phyloP scores from a whole-genome alignment of 2,113 vertebrate genomes.

The Variabilichromis moorii region DNA sequence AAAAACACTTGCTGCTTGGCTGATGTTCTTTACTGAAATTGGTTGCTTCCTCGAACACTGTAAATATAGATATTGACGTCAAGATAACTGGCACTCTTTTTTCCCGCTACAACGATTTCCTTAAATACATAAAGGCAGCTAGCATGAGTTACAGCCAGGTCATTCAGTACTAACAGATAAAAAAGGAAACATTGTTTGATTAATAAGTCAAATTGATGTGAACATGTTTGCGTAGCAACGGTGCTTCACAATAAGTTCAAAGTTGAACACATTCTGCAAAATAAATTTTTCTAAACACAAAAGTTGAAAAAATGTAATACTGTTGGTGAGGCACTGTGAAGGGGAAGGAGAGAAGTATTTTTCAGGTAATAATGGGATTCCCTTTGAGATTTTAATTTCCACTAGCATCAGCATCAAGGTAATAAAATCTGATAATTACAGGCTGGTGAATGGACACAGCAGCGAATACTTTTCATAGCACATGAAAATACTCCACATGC shows the following conservation, averaged over 20 bases:
- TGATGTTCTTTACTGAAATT: background rate
- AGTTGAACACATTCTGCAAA: background rate
- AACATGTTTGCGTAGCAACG: fast-evolving
- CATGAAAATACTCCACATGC: background rate
- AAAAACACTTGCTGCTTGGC: background rate
- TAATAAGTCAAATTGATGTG: background rate
- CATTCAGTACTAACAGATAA: background rate
- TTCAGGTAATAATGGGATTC: background rate
- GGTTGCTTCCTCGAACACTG: background rate
- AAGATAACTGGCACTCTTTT: background rate
- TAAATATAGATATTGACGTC: background rate
- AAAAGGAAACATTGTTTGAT: background rate
- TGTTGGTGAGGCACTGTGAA: background rate
- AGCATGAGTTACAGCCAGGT: fast-evolving
- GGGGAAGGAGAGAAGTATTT: background rate
- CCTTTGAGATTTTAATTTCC: background rate
- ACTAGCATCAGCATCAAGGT: background rate
- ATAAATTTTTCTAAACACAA: background rate
- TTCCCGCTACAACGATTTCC: background rate
- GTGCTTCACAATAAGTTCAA: background rate
- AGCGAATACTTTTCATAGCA: background rate
- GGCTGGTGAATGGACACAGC: background rate
- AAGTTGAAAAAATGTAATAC: background rate
- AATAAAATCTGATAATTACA: background rate
- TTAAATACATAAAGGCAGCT: background rate